phyloP scores from a whole-genome alignment of 2,113 vertebrate genomes.

The Nyctereutes procyonoides region DNA sequence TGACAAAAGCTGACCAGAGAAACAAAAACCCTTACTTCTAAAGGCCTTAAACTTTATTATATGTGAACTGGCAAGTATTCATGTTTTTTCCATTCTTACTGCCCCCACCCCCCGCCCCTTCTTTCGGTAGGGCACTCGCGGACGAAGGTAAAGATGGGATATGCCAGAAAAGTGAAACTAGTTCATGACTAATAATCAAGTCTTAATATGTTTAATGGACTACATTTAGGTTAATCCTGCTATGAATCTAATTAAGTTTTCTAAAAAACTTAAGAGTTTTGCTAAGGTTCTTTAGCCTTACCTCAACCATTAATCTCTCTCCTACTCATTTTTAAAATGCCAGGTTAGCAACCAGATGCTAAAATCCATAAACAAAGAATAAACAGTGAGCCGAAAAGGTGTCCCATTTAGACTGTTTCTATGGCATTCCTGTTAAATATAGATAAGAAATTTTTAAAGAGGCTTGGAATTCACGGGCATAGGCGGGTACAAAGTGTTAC shows the following conservation, averaged over 20 bases:
- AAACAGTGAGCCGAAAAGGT: constrained; percentile 36
- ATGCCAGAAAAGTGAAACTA: not conserved
- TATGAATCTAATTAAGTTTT: constrained; percentile 14
- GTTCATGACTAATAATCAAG: not conserved
- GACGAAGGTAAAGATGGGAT: not conserved
- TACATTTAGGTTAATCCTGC: constrained; percentile 14
- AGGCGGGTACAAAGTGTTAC: not conserved
- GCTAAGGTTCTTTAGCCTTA: not conserved
- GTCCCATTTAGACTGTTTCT: not conserved
- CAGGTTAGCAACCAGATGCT: constrained; percentile 48
- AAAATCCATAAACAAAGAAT: constrained; percentile 59
- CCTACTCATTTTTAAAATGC: constrained; percentile 23
- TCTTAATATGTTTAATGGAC: constrained; percentile 6
- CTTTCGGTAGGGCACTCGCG: not conserved
- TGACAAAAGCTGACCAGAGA: constrained; percentile 60
- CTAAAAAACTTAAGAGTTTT: constrained; percentile 5
- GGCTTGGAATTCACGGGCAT: not conserved
- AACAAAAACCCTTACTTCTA: constrained; percentile 52
- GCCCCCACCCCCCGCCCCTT: not conserved
- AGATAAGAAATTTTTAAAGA: not conserved
- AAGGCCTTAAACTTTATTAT: constrained; percentile 49
- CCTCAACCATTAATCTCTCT: constrained; percentile 11
- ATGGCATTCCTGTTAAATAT: constrained; percentile 28
- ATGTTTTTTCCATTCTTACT: not conserved
- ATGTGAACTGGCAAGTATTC: constrained; percentile 23